Conservation (phyloP, 2,113 vertebrate species). For the Melierax canorus region DNA sequence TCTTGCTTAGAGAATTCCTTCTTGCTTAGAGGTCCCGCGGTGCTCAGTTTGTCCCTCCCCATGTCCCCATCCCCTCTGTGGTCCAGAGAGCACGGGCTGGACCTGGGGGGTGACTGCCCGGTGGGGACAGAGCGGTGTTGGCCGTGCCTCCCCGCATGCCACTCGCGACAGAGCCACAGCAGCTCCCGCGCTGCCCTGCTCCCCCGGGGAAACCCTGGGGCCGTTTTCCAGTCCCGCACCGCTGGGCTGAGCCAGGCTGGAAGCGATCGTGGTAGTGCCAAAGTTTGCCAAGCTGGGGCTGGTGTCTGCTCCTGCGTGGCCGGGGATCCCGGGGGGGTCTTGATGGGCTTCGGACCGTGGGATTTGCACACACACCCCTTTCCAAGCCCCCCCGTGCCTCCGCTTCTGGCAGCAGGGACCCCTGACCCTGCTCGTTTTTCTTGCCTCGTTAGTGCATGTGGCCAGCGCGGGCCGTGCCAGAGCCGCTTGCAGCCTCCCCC, state of each 20-base stretch:
- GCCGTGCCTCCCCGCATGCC: not conserved
- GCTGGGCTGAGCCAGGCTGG: no score
- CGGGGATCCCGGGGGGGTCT: accelerated
- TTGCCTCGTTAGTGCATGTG: not conserved
- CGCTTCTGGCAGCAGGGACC: not conserved
- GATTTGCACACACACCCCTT: not conserved
- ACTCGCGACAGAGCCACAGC: not conserved
- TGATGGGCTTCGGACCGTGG: accelerated
- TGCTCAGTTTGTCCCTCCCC: not conserved
- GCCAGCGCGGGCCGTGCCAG: slow-evolving; percentile 1
- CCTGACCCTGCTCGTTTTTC: not conserved
- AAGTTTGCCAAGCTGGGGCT: not conserved
- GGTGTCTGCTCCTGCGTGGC: not conserved
- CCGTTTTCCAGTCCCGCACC: no score
- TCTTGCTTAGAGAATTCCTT: not conserved
- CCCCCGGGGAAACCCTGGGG: not conserved
- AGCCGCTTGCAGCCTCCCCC: not conserved
- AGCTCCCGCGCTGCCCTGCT: not conserved
- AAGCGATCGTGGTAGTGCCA: not conserved
- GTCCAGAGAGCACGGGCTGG: not conserved
- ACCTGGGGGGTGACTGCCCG: not conserved
- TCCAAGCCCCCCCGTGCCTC: not conserved
- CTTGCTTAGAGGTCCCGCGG: not conserved
- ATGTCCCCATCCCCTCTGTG: not conserved
- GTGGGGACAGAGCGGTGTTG: not conserved